These are phyloP conservation scores for Gambusia affinis DNA, from an alignment of 2,113 vertebrate genomes.

Conservation along the genomic window DNA sequence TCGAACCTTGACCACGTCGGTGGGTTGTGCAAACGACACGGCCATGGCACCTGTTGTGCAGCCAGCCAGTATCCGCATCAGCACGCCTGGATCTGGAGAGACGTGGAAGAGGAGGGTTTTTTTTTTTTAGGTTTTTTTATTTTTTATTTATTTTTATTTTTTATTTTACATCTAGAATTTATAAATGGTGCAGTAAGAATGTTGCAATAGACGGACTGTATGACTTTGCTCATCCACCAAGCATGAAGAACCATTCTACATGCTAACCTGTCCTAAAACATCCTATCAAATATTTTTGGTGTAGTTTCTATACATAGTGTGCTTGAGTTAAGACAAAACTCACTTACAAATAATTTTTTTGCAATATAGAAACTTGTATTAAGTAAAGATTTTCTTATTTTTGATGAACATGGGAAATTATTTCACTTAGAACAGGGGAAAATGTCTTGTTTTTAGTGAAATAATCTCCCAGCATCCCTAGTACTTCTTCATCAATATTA, in stretches of 20 bases:
- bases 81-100: constrained; percentile 69
- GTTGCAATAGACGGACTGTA: not conserved
- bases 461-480: too few relatives aligned
- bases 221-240: not conserved
- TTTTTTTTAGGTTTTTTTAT: not conserved
- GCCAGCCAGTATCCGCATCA: constrained; percentile 82
- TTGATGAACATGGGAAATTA: too few relatives aligned
- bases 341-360: too few relatives aligned
- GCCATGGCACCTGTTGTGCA: constrained; percentile 86
- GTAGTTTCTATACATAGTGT: too few relatives aligned
- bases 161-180: not conserved
- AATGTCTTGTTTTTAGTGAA: too few relatives aligned
- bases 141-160: not conserved
- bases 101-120: not conserved
- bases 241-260: not conserved
- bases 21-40: constrained; percentile 86
- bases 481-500: too few relatives aligned
- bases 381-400: too few relatives aligned
- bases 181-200: not conserved
- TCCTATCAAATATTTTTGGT: not conserved
- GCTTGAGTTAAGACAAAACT: too few relatives aligned
- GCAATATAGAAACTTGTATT: too few relatives aligned
- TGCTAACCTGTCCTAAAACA: not conserved
- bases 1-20: constrained; percentile 87
- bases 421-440: too few relatives aligned